Conservation (phyloP, 2,797 vertebrate species). For the Lindbergichthys nudifrons region DNA sequence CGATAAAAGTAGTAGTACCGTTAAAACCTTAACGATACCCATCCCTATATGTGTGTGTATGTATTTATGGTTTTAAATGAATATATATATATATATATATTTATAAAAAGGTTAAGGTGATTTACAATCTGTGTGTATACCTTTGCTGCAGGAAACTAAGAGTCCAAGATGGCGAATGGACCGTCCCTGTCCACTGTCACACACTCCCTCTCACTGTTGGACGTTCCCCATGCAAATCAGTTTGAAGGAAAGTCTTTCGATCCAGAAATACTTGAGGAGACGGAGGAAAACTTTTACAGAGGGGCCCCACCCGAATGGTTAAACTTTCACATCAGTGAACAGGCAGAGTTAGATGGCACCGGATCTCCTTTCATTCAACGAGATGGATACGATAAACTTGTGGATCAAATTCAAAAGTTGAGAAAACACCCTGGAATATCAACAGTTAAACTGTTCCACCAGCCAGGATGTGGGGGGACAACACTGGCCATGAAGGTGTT, state of each 20-base stretch:
- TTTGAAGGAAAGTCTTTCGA: conserved; percentile 19
- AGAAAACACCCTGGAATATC: not conserved
- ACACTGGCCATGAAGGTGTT: conserved; percentile 69
- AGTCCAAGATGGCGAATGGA: conserved; percentile 24
- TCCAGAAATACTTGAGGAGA: not conserved
- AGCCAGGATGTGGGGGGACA: conserved; percentile 61
- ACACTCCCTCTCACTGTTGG: conserved; percentile 21
- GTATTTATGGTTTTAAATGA: no score
- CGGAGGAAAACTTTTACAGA: conserved; percentile 55
- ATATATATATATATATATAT: no score
- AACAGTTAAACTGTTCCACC: conserved; percentile 34
- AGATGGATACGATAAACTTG: conserved; percentile 14
- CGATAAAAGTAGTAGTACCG: no score
- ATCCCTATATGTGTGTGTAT: no score
- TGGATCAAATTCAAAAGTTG: rapidly evolving
- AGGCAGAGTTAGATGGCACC: not conserved
- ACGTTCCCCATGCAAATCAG: conserved; percentile 49
- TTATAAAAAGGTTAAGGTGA: no score
- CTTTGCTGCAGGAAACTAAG: not conserved
- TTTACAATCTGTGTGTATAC: no score
- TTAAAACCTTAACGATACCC: no score
- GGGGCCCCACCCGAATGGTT: conserved; percentile 63
- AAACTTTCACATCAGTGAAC: conserved; percentile 60
- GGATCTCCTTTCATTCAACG: conserved; percentile 29
- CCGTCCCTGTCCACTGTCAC: not conserved